Evolutionary conservation across 2,888 invertebrate species (phyloP).

Genomic region (Drosophila stalkeri): DNA sequence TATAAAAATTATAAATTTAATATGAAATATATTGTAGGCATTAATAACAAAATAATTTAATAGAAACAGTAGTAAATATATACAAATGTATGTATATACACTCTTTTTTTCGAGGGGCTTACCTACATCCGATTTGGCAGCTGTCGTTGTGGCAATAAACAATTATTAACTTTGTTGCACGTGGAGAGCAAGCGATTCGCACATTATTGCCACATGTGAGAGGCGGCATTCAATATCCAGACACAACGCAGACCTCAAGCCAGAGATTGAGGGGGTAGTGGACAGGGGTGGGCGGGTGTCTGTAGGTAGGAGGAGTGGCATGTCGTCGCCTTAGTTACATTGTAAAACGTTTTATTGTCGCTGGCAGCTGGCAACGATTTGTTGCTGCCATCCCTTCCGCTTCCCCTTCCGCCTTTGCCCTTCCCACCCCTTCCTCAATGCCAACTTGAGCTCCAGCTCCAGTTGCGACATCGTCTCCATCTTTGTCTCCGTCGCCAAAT

Average conservation of each 20-base stretch:
- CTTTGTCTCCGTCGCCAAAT: slow-evolving; percentile 3
- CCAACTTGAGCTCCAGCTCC: slow-evolving; percentile 6
- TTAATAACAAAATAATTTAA: background rate
- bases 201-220: slow-evolving; percentile 72
- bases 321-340: slow-evolving; percentile 76
- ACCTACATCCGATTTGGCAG: slow-evolving; percentile 7
- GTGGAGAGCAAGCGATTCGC: slow-evolving; percentile 51
- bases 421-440: background rate
- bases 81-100: background rate
- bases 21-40: background rate
- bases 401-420: background rate
- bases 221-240: slow-evolving; percentile 22
- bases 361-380: slow-evolving; percentile 76
- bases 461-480: slow-evolving; percentile 5
- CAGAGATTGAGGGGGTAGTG: background rate
- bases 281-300: no score
- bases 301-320: slow-evolving; percentile 28
- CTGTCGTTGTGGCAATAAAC: slow-evolving; percentile 32
- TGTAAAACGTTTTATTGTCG: slow-evolving; percentile 78
- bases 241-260: slow-evolving; percentile 1
- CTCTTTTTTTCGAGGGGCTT: background rate
- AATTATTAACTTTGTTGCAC: slow-evolving; percentile 58
- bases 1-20: background rate
- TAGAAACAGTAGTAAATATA: no score
- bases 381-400: slow-evolving; percentile 49